Percentiles rank a stretch among this genome's conserved stretches.
phyloP scores from a whole-genome alignment of 2,113 vertebrate genomes.

The Muntiacus muntjak region DNA sequence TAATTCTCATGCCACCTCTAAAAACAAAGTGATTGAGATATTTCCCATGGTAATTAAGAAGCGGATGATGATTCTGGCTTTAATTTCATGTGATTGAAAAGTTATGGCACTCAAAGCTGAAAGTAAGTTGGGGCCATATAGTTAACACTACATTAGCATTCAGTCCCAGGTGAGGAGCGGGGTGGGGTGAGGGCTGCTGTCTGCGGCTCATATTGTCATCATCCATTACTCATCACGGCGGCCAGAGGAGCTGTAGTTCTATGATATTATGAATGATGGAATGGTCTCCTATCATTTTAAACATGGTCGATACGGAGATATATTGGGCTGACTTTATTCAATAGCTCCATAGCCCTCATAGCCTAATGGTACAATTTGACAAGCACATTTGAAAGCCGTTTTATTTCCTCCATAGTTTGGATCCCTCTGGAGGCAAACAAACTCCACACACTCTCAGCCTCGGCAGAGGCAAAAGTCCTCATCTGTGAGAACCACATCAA shows the following conservation, averaged over 20 bases:
- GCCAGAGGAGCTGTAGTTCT: background rate
- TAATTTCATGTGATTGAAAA: slow-evolving; percentile 48
- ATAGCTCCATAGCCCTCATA: background rate
- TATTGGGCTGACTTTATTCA: background rate
- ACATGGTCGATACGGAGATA: background rate
- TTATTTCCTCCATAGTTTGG: background rate
- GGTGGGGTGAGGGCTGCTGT: background rate
- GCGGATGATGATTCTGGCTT: background rate
- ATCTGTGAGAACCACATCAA: slow-evolving; percentile 46
- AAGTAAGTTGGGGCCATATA: background rate
- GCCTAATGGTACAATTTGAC: background rate
- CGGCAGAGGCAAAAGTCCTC: slow-evolving; percentile 21
- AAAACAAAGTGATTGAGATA: slow-evolving; percentile 23
- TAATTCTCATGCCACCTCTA: background rate
- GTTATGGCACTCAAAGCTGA: slow-evolving; percentile 6
- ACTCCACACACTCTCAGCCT: background rate
- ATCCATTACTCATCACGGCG: background rate
- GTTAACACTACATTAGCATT: background rate
- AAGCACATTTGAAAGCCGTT: background rate
- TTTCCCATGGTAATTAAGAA: slow-evolving; percentile 30
- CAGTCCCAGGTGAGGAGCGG: background rate
- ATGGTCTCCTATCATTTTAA: background rate
- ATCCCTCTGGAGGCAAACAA: background rate
- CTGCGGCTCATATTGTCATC: background rate
- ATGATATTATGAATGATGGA: background rate